Evolutionary conservation across 2,797 vertebrate species (phyloP), one percentile per base, ranked within the genome.

Genomic region (Gadopsis marmoratus): DNA sequence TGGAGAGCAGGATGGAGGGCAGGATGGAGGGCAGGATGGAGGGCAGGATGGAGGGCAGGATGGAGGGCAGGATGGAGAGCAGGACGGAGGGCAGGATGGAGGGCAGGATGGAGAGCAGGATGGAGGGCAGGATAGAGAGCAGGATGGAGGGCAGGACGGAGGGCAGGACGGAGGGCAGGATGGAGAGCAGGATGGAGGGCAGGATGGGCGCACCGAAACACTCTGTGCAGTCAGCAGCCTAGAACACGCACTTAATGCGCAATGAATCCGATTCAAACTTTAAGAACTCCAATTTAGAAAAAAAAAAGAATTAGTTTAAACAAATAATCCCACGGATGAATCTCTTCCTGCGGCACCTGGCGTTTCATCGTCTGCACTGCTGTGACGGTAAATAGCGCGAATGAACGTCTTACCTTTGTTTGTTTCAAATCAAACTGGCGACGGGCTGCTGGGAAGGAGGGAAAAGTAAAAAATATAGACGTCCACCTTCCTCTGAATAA

Each of bases 341-440:
- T 26, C 13, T 17, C 5, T 48, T 48, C 19, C 13, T 29, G 26
- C n/a, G 6, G 29, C 56, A 29, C 11, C 35, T 26, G 55, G 12
- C 1, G 19, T 45, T 29, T 29, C 9, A 6, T 5, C 4, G 11
- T 23, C 2, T n/a, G 26, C 10, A 6, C 19, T 5, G 11, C 51
- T 41, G 26, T 9, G 4, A 5, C 14, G 17, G 16, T 21, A 48
- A 23, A 26, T 4, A 19, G 26, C 12, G 29, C 4, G 0, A 21
- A n/a, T 23, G 9, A 51, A 61, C 7, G 9, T 47, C 89, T 83
- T 92, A 93, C 92, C 92, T 88, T 60, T 26, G n/a, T 76, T 80
- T 69, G 33, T 50, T 74, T 79, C 76, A 81, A 65, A 41, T 86
- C 64, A 74, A 56, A 65, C 55, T 26, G 72, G 54, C 1, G 55